Conservation (phyloP, 2,797 vertebrate species). For the Girardinus metallicus region DNA sequence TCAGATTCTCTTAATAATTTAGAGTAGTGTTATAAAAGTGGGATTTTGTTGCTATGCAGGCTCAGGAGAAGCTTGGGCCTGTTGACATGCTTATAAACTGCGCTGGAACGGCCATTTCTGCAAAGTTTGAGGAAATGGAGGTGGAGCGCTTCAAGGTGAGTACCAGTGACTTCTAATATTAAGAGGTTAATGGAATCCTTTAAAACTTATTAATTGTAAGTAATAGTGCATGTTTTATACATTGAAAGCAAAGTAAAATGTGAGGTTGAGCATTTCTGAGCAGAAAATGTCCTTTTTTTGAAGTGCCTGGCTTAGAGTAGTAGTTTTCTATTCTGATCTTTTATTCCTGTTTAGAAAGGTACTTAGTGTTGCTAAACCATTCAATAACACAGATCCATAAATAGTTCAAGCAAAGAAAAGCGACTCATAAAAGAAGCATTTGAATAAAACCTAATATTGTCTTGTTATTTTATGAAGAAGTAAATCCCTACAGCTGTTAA, state of each 20-base stretch:
- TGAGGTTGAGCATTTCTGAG: not conserved
- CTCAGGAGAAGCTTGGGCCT: conserved; percentile 96
- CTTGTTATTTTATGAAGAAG: not conserved
- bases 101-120: conserved; percentile 88
- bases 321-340: not conserved
- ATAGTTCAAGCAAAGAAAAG: not conserved
- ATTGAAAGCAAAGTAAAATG: not conserved
- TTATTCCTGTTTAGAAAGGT: not conserved
- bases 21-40: conserved; percentile 4
- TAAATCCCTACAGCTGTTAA: not conserved
- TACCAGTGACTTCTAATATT: not conserved
- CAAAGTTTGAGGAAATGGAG: conserved; percentile 94
- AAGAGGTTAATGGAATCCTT: not conserved
- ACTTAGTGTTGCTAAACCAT: not conserved
- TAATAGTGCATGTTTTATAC: not conserved
- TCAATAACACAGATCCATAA: not conserved
- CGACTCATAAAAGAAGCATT: not conserved
- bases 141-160: conserved; percentile 91
- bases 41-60: conserved; percentile 74
- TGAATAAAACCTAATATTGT: not conserved
- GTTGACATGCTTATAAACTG: conserved; percentile 99
- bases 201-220: not conserved
- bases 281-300: not conserved
- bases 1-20: conserved; percentile 35
- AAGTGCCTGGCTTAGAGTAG: not conserved